These are phyloP conservation scores for Apostichopus japonicus DNA, from an alignment of 35 echinoderm and acorn worm genomes.

Conservation along the genomic window DNA sequence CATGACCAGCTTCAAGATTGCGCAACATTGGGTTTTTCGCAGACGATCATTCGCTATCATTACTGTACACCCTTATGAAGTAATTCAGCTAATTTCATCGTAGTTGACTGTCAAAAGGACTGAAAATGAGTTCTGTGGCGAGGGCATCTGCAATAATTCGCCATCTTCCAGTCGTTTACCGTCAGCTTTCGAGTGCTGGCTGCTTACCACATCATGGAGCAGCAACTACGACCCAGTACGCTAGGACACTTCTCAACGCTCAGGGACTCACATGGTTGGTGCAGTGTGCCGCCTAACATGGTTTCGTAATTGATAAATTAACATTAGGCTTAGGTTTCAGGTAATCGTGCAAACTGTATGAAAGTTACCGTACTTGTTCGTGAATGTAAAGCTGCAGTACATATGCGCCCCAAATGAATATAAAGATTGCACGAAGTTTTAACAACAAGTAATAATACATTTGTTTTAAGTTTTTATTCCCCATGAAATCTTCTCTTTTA, in stretches of 20 bases:
- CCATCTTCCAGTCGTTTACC: slow-evolving; percentile 17
- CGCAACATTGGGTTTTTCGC: neutral
- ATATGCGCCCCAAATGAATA: too few species aligned
- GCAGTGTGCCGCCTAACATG: neutral
- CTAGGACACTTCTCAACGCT: neutral
- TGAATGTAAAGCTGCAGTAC: too few species aligned
- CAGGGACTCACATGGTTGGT: slow-evolving; percentile 28
- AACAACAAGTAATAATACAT: too few species aligned
- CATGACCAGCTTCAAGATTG: neutral
- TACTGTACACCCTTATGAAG: slow-evolving; percentile 5
- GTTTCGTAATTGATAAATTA: neutral
- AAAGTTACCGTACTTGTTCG: too few species aligned
- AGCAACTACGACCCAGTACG: neutral
- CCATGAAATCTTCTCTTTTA: too few species aligned
- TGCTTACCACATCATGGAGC: neutral
- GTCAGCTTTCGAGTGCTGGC: neutral
- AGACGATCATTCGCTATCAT: neutral
- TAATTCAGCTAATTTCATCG: neutral
- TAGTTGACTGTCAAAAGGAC: neutral
- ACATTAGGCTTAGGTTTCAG: neutral
- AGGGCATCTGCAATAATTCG: slow-evolving; percentile 5
- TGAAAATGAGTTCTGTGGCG: slow-evolving; percentile 43
- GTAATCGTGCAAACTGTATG: neutral
- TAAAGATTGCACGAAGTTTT: too few species aligned
- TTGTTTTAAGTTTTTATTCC: too few species aligned